Evolutionary conservation across 1,140 invertebrate genomes (phyloP), one percentile per base, ranked within the genome.

Genomic region (Caenorhabditis inopinata): DNA sequence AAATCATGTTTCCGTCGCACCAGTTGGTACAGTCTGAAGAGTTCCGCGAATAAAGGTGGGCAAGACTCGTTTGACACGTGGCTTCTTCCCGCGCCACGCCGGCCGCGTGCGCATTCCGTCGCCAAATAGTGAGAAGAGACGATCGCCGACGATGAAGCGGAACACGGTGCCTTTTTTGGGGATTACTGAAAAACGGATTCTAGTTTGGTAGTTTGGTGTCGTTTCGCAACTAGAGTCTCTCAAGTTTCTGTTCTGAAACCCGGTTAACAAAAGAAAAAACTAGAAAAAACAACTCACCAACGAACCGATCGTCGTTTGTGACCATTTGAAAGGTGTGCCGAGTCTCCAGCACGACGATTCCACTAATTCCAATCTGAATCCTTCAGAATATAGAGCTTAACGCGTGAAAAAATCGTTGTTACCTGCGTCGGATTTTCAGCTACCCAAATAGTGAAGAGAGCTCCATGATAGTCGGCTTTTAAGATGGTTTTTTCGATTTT

Each of bases 391-490:
- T 47, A 38, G 29, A 9, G 32, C 11, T n/a, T 27, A 45, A 3
- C n/a, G n/a, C n/a, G 4, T 14, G 6, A 27, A 18, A 47, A 1
- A 23, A 5, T 42, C 38, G 38, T 42, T 5, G 38, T 42, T 42
- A 81, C 80, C 80, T 80, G 81, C 14, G 74, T 77, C 38, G 74
- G 18, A 35, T 81, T 81, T 16, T 68, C 73, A 5, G 80, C 80
- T 27, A 68, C 11, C 23, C 77, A 45, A 46, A 81, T 47, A 3
- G 53, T 77, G 1, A 81, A 18, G 18, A 81, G 49, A 14, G 80
- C 80, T 25, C 80, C 80, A 18, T 76, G 80, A 48, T 76, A 81
- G 16, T 81, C 80, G 11, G 58, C 45, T 42, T 78, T 35, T 16
- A 68, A 12, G 47, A 58, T 46, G 7, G 18, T 45, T 29, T 78